These are phyloP conservation scores for Peromyscus maniculatus DNA, from an alignment of 2,113 vertebrate species.

Conservation along the genomic window DNA sequence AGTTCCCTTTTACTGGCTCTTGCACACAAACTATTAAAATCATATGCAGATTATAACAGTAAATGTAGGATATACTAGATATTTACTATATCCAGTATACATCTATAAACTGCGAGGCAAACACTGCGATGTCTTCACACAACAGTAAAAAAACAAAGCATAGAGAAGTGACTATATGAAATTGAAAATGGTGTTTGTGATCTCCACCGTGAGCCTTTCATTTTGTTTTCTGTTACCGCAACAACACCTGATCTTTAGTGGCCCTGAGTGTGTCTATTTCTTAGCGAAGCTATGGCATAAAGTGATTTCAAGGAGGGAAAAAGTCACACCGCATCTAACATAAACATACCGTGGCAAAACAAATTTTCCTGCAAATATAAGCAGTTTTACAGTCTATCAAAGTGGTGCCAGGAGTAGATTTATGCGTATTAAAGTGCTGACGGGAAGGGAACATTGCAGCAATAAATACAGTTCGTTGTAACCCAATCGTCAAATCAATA, in stretches of 20 bases:
- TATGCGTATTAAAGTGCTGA: conserved; percentile 86
- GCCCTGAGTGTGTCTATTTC: neutral
- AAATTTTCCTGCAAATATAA: conserved; percentile 81
- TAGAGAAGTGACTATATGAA: neutral
- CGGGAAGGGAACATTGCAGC: conserved; percentile 84
- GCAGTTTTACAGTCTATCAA: conserved; percentile 85
- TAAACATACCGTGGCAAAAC: conserved; percentile 36
- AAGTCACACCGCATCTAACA: conserved; percentile 53
- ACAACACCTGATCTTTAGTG: neutral
- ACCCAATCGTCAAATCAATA: conserved; percentile 88
- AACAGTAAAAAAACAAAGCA: neutral
- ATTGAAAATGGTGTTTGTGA: neutral
- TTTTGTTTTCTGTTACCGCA: neutral
- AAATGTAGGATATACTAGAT: neutral
- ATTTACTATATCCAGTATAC: neutral
- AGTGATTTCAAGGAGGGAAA: conserved; percentile 36
- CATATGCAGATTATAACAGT: neutral
- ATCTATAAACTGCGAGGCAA: neutral
- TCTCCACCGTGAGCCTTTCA: neutral
- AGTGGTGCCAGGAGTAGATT: conserved; percentile 84
- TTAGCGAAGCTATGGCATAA: conserved; percentile 63
- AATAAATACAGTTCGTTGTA: conserved; percentile 80
- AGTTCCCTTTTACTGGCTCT: neutral
- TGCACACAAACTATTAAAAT: conserved; percentile 4
- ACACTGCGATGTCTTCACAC: neutral